A percentile compares a stretch with the other conserved stretches of the same genome.
These are phyloP conservation scores for Brenthis ino DNA, from an alignment of 2,888 invertebrate species.

Conservation along the genomic window DNA sequence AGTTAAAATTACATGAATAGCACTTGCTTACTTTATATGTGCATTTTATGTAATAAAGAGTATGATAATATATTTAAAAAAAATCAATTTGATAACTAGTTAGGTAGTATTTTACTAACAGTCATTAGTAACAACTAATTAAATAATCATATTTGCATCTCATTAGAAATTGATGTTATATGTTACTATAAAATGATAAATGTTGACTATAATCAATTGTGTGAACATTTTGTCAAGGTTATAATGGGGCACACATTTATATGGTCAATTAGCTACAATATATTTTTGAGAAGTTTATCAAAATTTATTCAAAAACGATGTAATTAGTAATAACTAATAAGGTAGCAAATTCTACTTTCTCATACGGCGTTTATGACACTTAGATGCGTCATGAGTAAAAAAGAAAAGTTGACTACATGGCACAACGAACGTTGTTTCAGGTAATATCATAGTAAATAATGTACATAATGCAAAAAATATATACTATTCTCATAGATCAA, in stretches of 20 bases:
- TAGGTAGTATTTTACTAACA: no score
- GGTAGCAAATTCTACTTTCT: constrained; percentile 44
- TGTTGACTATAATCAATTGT: constrained; percentile 5
- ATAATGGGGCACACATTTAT: constrained; percentile 10
- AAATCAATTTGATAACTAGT: no score
- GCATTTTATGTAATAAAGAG: no score
- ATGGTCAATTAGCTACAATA: background rate
- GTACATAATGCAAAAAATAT: background rate
- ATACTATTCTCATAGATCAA: background rate
- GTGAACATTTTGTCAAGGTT: constrained; percentile 28
- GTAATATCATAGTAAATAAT: constrained; percentile 9
- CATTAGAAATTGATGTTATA: constrained; percentile 5
- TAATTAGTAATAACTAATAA: background rate
- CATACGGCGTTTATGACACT: constrained; percentile 51
- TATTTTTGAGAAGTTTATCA: background rate
- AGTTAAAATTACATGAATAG: no score
- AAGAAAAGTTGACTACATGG: constrained; percentile 53
- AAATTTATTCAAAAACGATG: background rate
- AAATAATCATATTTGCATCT: background rate
- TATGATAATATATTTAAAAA: no score
- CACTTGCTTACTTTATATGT: no score
- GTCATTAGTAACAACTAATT: background rate
- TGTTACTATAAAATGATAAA: constrained; percentile 6
- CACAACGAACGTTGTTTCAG: constrained; percentile 22
- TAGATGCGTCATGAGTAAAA: constrained; percentile 70